A percentile compares a stretch with the other conserved stretches of the same genome.
phyloP scores from a whole-genome alignment of 2,797 vertebrate species.

The Phrynocephalus vlangalii region DNA sequence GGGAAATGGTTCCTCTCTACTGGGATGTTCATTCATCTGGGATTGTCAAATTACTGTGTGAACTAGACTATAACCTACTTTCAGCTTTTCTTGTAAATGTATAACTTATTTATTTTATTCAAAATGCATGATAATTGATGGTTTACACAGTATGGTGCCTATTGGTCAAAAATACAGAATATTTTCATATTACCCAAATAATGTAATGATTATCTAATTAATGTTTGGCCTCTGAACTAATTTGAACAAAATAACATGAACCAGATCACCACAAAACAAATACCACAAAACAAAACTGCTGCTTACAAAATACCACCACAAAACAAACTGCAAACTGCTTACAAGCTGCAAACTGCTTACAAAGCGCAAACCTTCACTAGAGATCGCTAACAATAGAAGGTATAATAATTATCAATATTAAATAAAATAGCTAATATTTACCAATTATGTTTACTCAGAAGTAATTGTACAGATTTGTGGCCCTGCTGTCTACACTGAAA shows the following conservation, averaged over 20 bases:
- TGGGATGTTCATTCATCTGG: neutral
- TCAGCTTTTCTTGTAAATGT: neutral
- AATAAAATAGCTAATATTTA: neutral
- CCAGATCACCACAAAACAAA: neutral
- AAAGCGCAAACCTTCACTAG: neutral
- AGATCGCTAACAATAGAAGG: too few relatives aligned
- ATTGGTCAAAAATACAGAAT: neutral
- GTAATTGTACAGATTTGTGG: neutral
- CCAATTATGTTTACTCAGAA: neutral
- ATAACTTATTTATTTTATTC: neutral
- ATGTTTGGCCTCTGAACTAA: neutral
- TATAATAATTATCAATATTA: neutral
- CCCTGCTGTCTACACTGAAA: neutral
- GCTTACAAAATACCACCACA: neutral
- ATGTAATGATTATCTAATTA: neutral
- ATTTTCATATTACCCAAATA: neutral
- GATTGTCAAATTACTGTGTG: neutral
- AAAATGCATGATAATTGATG: neutral
- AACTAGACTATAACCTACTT: neutral
- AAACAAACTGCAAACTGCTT: neutral
- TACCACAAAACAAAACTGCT: too few relatives aligned
- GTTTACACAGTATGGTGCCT: neutral
- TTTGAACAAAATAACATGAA: neutral
- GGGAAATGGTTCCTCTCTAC: neutral
- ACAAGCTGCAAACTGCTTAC: neutral